These are phyloP conservation scores for Zoanthus sociatus DNA, from an alignment of 92 coral and sea anemone genomes.

Conservation along the genomic window DNA sequence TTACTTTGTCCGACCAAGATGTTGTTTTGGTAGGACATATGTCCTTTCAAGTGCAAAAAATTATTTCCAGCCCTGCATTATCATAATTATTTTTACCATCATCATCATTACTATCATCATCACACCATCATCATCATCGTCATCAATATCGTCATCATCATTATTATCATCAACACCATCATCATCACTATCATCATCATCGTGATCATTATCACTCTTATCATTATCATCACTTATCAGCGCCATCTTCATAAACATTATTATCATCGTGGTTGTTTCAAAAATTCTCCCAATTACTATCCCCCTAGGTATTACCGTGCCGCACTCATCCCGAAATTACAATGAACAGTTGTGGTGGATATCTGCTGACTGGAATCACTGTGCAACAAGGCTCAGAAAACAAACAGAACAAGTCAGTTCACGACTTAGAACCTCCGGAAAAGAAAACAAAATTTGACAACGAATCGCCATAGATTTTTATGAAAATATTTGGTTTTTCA, in stretches of 20 bases:
- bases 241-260: background rate
- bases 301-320: constrained; percentile 79
- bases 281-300: background rate
- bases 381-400: constrained; percentile 71
- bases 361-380: constrained; percentile 90
- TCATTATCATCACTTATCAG: too few relatives aligned
- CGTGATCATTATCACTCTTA: too few relatives aligned
- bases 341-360: constrained; percentile 93
- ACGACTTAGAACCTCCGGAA: constrained; percentile 22
- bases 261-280: background rate
- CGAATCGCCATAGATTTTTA: background rate
- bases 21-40: too few relatives aligned
- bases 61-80: too few relatives aligned
- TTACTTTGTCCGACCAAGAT: too few relatives aligned
- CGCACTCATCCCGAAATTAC: constrained; percentile 90
- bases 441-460: constrained; percentile 42
- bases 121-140: background rate
- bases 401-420: background rate
- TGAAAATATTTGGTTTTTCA: background rate
- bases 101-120: background rate
- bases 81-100: too few relatives aligned
- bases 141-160: background rate
- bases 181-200: too few relatives aligned
- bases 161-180: too few relatives aligned
- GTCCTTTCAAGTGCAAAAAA: too few relatives aligned